Evolutionary conservation across 2,888 invertebrate genomes (phyloP), one percentile per base, ranked within the genome.

Genomic region (Cylloceria caligata): DNA sequence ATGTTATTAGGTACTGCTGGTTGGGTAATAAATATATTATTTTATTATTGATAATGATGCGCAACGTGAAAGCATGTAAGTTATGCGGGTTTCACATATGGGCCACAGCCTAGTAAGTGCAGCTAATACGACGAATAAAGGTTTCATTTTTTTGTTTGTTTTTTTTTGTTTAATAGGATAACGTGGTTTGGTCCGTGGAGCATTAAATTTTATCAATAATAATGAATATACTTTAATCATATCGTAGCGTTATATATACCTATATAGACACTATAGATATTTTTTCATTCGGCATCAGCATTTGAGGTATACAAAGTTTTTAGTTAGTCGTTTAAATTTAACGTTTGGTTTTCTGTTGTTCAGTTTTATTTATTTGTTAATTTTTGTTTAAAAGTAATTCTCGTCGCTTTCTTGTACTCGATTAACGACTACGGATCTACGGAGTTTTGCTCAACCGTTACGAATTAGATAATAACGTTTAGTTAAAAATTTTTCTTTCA

Each of bases 151-250:
- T 62, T 49, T 73, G 39, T 64, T 39, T 30, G 16, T 55, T 19
- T 67, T 45, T 55, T 55, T 74, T 64, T 19, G 64, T 72, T 57
- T 52, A 81, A 72, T 89, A 90, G 86, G 87, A 88, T 88, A 87
- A 88, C 84, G 86, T 88, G 85, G 87, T 76, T 86, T 90, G 91
- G 91, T 91, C 91, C 91, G 90, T 90, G 88, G 89, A 89, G 88
- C 87, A 85, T 90, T 87, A 86, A 88, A 90, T 85, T 84, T 87
- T 88, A 88, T 88, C 87, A 87, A 86, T 83, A 81, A 89, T 88
- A 80, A 81, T 84, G 72, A 81, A 65, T 80, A 80, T 83, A 39
- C 42, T 55, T 83, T 73, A 79, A 81, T 83, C 72, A 75, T 68
- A 55, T 86, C 60, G 60, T 60, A 87, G 86, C 87, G 81, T 83